phyloP scores from a whole-genome alignment of 2,888 invertebrate species.

The Drosophila kambysellisi region DNA sequence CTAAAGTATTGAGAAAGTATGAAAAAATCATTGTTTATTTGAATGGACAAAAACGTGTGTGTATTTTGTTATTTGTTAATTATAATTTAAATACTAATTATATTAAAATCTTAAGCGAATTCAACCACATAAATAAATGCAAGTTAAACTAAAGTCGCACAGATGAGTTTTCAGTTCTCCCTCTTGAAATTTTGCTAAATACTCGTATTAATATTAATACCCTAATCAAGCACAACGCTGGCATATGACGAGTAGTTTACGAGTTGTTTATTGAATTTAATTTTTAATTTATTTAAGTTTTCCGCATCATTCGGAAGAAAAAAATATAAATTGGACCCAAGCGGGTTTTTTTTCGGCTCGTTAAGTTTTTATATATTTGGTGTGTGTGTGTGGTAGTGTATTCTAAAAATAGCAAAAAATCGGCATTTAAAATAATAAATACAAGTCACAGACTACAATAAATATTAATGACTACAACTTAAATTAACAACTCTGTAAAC shows the following conservation, averaged over 20 bases:
- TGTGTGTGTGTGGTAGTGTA: not conserved
- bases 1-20: slow-evolving; percentile 12
- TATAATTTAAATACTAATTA: slow-evolving; percentile 57
- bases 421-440: slow-evolving; percentile 20
- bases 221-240: slow-evolving; percentile 39
- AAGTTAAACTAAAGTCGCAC: not conserved
- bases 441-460: slow-evolving; percentile 24
- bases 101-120: slow-evolving; percentile 29
- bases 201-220: slow-evolving; percentile 32
- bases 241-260: slow-evolving; percentile 27
- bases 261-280: slow-evolving; percentile 64
- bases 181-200: slow-evolving; percentile 24
- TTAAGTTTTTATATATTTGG: slow-evolving; percentile 18
- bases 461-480: slow-evolving; percentile 8
- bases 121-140: slow-evolving; percentile 11
- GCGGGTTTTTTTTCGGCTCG: slow-evolving; percentile 37
- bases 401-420: slow-evolving; percentile 46
- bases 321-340: slow-evolving; percentile 12
- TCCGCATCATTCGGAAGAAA: slow-evolving; percentile 48
- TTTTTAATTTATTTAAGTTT: slow-evolving; percentile 57
- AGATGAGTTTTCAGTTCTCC: slow-evolving; percentile 7
- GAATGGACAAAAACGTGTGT: not conserved
- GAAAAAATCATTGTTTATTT: not conserved
- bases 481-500: slow-evolving; percentile 18
- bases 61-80: slow-evolving; percentile 27